These are phyloP conservation scores for Hirudinaria manillensis DNA, from an alignment of 2,888 invertebrate genomes.

Conservation along the genomic window DNA sequence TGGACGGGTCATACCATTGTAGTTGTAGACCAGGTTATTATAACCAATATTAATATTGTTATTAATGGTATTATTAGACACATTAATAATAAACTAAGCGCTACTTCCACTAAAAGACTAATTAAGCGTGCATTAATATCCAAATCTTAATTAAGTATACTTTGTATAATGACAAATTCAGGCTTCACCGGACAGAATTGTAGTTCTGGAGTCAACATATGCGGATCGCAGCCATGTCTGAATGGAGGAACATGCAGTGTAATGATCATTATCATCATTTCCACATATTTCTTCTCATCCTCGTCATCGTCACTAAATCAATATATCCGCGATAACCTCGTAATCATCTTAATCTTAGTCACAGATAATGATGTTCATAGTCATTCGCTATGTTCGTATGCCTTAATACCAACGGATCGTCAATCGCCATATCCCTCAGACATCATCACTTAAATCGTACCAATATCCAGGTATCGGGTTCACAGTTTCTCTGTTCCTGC, in stretches of 20 bases:
- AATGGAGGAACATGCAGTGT: slow-evolving; percentile 50
- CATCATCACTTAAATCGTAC: no score
- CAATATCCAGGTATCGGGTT: slow-evolving; percentile 6
- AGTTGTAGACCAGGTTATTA: slow-evolving; percentile 45
- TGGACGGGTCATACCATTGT: slow-evolving; percentile 43
- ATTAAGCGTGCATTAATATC: no score
- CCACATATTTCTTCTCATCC: no score
- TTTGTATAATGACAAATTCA: not conserved
- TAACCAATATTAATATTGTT: not conserved
- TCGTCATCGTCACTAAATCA: not conserved
- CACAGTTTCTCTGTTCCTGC: slow-evolving; percentile 35
- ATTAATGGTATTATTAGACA: no score
- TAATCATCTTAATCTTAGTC: not conserved
- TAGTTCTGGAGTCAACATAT: slow-evolving; percentile 51
- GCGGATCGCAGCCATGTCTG: slow-evolving; percentile 56
- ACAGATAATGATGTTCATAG: no score
- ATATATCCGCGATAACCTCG: not conserved
- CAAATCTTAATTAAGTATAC: no score
- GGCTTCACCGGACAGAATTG: slow-evolving; percentile 41
- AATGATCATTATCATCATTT: slow-evolving; percentile 12
- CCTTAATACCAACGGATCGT: no score
- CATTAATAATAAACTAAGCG: no score
- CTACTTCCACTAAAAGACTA: no score
- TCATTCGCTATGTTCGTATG: no score
- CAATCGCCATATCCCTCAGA: no score